phyloP scores from a whole-genome alignment of 2,797 vertebrate genomes.

The Lagocephalus sceleratus region DNA sequence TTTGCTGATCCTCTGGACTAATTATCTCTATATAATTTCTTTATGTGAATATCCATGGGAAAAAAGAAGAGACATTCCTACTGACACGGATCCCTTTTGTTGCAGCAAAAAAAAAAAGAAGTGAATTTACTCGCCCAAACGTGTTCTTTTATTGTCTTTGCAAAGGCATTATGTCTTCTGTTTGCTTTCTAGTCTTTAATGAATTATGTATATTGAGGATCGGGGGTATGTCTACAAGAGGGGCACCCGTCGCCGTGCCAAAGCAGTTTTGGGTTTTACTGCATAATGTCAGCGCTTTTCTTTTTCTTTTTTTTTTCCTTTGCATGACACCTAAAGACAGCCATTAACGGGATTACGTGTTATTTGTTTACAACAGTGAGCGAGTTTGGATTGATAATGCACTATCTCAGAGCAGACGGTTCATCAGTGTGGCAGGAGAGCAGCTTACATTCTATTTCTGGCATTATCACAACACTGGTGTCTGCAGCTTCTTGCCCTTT shows the following conservation, averaged over 20 bases:
- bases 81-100: slow-evolving; percentile 47
- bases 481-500: too few relatives aligned
- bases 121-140: slow-evolving; percentile 50
- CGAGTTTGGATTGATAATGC: slow-evolving; percentile 17
- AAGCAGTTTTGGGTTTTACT: neutral
- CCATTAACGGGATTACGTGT: slow-evolving; percentile 9
- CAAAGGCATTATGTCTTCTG: slow-evolving; percentile 44
- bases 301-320: slow-evolving; percentile 51
- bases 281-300: slow-evolving; percentile 44
- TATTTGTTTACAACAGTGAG: slow-evolving; percentile 2
- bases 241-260: neutral
- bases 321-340: slow-evolving; percentile 17
- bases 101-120: slow-evolving; percentile 33
- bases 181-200: slow-evolving; percentile 61
- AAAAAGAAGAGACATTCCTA: slow-evolving; percentile 39
- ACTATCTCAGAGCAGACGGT: slow-evolving; percentile 11
- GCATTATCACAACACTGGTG: too few relatives aligned
- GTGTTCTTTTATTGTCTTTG: slow-evolving; percentile 56
- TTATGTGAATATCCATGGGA: slow-evolving; percentile 50
- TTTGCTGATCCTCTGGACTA: slow-evolving; percentile 23
- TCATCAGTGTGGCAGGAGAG: neutral
- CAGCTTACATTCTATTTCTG: too few relatives aligned
- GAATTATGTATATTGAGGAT: slow-evolving; percentile 56
- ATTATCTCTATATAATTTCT: slow-evolving; percentile 47
- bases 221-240: slow-evolving; percentile 45